Evolutionary conservation across 2,888 invertebrate species (phyloP).

Genomic region (Agrotis clavis): DNA sequence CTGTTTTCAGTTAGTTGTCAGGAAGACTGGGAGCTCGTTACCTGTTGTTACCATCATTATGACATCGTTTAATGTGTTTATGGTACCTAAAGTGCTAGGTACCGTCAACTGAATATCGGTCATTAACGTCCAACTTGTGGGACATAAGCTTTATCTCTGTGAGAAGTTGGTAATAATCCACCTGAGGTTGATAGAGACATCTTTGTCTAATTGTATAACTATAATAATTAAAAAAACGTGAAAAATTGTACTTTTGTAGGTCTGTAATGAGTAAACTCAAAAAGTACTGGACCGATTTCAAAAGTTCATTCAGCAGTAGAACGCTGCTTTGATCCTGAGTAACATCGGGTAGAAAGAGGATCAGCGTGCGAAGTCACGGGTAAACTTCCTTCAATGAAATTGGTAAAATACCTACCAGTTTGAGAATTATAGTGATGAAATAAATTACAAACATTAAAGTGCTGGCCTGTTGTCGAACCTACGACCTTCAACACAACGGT

Average conservation of each 20-base stretch:
- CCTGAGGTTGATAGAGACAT: no score
- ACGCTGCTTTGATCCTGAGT: no score
- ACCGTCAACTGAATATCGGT: not conserved
- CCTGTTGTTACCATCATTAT: not conserved
- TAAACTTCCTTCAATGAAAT: no score
- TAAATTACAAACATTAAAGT: not conserved
- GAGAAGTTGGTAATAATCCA: not conserved
- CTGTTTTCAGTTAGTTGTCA: not conserved
- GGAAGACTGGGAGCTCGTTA: not conserved
- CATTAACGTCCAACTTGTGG: not conserved
- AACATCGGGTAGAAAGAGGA: no score
- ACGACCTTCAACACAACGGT: not conserved
- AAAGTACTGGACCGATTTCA: no score
- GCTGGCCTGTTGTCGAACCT: not conserved
- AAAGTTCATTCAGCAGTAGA: no score
- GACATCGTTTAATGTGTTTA: not conserved
- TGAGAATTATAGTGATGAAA: not conserved
- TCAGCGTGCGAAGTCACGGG: no score
- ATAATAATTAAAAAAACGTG: no score
- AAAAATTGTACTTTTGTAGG: no score
- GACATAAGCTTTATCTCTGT: not conserved
- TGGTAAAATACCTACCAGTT: not conserved
- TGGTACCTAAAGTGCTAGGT: not conserved
- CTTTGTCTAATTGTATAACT: no score
- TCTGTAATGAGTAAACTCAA: no score